phyloP scores from a whole-genome alignment of 2,888 invertebrate genomes.

The Dryadula phaetusa region DNA sequence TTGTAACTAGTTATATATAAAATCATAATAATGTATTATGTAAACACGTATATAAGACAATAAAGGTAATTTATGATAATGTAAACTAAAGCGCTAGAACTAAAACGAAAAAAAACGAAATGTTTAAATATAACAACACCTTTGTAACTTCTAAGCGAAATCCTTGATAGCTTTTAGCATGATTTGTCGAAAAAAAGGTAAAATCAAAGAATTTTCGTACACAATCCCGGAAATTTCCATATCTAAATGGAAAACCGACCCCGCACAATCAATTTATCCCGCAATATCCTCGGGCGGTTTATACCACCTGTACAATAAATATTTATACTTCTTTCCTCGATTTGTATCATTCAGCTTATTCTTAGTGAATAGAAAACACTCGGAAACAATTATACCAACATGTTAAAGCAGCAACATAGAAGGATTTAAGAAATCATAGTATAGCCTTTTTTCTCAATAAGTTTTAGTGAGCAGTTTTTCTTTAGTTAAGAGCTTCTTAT shows the following conservation, averaged over 20 bases:
- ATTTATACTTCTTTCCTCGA: constrained; percentile 79
- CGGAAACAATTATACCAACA: constrained; percentile 34
- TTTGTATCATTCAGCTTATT: constrained; percentile 69
- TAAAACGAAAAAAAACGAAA: constrained; percentile 5
- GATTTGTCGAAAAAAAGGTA: constrained; percentile 78
- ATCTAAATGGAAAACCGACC: constrained; percentile 85
- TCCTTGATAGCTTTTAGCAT: constrained; percentile 62
- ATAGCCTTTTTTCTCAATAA: too few species aligned
- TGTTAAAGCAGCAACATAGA: neutral
- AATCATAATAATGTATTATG: too few species aligned
- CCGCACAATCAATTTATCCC: constrained; percentile 84
- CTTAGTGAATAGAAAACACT: constrained; percentile 49
- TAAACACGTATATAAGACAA: too few species aligned
- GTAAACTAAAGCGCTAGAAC: neutral
- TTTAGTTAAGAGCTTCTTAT: too few species aligned
- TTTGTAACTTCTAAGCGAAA: constrained; percentile 50
- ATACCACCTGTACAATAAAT: constrained; percentile 84
- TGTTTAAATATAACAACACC: constrained; percentile 15
- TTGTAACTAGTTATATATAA: too few species aligned
- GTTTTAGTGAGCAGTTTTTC: too few species aligned
- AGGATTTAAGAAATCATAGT: neutral
- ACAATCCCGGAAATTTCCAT: constrained; percentile 84
- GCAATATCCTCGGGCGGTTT: constrained; percentile 83
- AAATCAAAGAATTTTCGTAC: constrained; percentile 81
- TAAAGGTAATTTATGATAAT: neutral